A percentile compares a stretch with the other conserved stretches of the same genome.
Conservation (phyloP, 1,140 invertebrate genomes). For the Cyphomyrmex costatus region DNA sequence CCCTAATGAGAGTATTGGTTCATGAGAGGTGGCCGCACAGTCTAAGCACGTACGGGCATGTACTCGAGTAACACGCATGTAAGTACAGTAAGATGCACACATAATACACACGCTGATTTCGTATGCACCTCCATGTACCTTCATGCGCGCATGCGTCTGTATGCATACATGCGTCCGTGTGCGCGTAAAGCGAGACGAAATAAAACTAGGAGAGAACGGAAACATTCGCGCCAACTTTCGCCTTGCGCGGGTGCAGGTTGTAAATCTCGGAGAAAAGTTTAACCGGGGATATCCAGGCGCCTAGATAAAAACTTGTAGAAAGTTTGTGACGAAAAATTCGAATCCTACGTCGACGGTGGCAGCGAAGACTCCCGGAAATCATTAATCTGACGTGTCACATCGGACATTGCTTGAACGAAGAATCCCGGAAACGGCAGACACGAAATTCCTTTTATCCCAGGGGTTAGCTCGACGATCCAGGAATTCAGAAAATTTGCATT, state of each 20-base stretch:
- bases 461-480: conserved; percentile 30
- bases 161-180: not conserved
- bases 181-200: conserved; percentile 14
- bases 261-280: conserved; percentile 58
- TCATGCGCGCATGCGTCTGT: not conserved
- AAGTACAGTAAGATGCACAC: conserved; percentile 45
- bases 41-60: conserved; percentile 37
- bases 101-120: conserved; percentile 23
- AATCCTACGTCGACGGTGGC: conserved; percentile 45
- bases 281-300: not conserved
- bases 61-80: conserved; percentile 41
- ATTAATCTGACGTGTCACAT: conserved; percentile 59
- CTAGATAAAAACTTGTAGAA: conserved; percentile 58
- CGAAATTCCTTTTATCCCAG: conserved; percentile 56
- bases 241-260: conserved; percentile 26
- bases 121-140: not conserved
- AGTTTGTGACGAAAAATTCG: conserved; percentile 60
- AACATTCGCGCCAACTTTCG: conserved; percentile 50
- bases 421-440: conserved; percentile 57
- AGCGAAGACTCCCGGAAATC: conserved; percentile 40
- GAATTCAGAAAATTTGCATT: conserved; percentile 59
- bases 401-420: conserved; percentile 51
- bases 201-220: conserved; percentile 14
- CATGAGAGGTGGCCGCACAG: conserved; percentile 32
- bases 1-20: conserved; percentile 80